Percentiles rank a stretch among this genome's conserved stretches.
Evolutionary conservation across 1,140 invertebrate genomes (phyloP).

Genomic region (Megalopta genalis): DNA sequence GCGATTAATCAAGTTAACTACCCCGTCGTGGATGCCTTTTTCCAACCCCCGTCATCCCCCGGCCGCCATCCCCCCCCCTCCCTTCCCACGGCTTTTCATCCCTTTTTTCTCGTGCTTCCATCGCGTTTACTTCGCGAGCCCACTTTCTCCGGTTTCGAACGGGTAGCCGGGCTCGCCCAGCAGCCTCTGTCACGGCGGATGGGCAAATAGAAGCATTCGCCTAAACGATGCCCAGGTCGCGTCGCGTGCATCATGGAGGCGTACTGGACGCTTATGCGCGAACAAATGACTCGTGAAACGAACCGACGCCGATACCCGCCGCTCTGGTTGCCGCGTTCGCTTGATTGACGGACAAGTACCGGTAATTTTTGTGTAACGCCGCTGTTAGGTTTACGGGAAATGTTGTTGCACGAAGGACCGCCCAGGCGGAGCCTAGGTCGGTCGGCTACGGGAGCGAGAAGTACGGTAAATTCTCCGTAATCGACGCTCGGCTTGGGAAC

Average conservation of each 20-base stretch:
- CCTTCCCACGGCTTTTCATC: neutral
- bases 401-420: no score
- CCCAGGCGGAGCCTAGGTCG: no score
- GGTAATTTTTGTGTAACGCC: no score
- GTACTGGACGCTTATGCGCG: conserved; percentile 45
- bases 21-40: conserved; percentile 53
- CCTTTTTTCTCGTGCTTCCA: neutral
- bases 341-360: conserved; percentile 7
- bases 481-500: no score
- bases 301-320: no score
- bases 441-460: no score
- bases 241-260: conserved; percentile 62
- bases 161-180: neutral
- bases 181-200: conserved; percentile 37
- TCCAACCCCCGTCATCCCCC: no score
- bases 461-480: no score
- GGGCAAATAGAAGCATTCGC: conserved; percentile 71
- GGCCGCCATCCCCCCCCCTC: conserved; percentile 14
- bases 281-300: conserved; percentile 74
- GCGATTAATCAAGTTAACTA: conserved; percentile 75
- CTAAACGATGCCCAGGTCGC: conserved; percentile 63
- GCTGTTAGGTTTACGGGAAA: no score
- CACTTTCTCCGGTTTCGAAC: conserved; percentile 34
- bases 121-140: neutral
- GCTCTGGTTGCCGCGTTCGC: neutral